Evolutionary conservation across 2,113 vertebrate species (phyloP).

Genomic region (Crocuta crocuta): DNA sequence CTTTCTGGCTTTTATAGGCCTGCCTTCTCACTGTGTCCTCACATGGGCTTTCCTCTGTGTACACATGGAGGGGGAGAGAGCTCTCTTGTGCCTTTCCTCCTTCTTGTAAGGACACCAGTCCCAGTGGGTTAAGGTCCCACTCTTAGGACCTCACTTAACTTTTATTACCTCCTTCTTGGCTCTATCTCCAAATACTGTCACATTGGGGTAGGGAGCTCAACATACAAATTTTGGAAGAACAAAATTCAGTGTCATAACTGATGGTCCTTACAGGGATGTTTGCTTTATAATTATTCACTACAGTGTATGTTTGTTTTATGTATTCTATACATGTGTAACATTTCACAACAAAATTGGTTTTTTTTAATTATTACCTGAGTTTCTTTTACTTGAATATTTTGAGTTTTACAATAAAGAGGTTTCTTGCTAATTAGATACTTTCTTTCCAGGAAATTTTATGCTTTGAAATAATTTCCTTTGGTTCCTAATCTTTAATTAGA

Average conservation of each 20-base stretch:
- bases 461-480: conserved; percentile 64
- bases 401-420: conserved; percentile 33
- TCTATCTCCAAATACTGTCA: background rate
- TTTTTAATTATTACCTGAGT: background rate
- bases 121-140: background rate
- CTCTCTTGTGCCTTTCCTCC: background rate
- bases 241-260: background rate
- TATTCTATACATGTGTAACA: background rate
- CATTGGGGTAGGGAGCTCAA: background rate
- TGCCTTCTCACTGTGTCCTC: background rate
- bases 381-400: conserved; percentile 15
- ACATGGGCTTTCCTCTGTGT: background rate
- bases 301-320: background rate
- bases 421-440: conserved; percentile 71
- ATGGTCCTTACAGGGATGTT: background rate
- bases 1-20: background rate
- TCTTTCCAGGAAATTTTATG: conserved; percentile 66
- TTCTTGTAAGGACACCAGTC: background rate
- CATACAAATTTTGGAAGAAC: background rate
- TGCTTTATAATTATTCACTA: background rate
- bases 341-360: background rate
- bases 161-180: background rate
- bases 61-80: background rate
- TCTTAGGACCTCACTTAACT: background rate
- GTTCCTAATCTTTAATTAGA: conserved; percentile 56